These are phyloP conservation scores for Anguilla megastoma DNA, from an alignment of 2,797 vertebrate species.

Conservation along the genomic window DNA sequence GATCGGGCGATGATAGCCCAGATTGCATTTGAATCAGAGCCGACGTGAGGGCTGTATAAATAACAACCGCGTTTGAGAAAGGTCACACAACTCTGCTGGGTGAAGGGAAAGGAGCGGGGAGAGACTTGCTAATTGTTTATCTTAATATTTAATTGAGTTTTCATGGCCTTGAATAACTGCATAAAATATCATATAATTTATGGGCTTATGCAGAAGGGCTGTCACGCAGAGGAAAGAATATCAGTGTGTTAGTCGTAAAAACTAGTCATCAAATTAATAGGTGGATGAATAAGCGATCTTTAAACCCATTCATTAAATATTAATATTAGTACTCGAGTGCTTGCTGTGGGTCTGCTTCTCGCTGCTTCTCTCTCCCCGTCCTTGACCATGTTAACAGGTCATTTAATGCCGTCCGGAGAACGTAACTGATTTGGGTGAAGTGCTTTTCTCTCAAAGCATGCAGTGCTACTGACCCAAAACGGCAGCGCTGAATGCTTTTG, in stretches of 20 bases:
- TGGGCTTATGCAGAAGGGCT: not conserved
- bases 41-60: not conserved
- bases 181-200: not conserved
- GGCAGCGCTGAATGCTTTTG: too few relatives aligned
- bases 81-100: not conserved
- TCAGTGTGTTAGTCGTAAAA: not conserved
- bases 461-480: too few relatives aligned
- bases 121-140: not conserved
- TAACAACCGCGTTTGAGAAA: not conserved
- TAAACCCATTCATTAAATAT: too few relatives aligned
- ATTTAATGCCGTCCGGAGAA: too few relatives aligned
- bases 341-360: not conserved
- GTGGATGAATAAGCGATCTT: too few relatives aligned
- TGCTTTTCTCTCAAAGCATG: too few relatives aligned
- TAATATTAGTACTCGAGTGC: not conserved
- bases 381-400: too few relatives aligned
- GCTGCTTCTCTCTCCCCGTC: too few relatives aligned
- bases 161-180: not conserved
- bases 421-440: too few relatives aligned
- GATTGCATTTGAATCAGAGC: not conserved
- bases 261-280: too few relatives aligned
- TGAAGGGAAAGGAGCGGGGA: not conserved
- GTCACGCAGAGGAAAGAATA: not conserved
- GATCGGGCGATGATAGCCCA: not conserved
- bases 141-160: not conserved